Conservation (phyloP, 37 sponge, comb jelly and placozoan species). For the Bolinopsis microptera region DNA sequence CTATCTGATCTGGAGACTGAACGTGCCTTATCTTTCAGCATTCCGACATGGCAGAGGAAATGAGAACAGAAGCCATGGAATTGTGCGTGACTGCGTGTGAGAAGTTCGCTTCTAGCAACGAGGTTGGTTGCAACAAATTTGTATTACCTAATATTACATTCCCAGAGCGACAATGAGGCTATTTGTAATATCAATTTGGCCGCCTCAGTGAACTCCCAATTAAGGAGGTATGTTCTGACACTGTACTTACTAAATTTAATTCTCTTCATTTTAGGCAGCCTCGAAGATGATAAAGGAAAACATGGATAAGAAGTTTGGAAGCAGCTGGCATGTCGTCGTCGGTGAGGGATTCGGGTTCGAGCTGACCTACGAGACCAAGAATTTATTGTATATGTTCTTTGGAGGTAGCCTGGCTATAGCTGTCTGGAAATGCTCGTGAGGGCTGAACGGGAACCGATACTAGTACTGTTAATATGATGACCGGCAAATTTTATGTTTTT, state of each 20-base stretch:
- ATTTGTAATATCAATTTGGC: too few species aligned
- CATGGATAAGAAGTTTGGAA: constrained; percentile 99
- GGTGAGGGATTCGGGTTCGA: constrained; percentile 97
- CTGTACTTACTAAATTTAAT: background rate
- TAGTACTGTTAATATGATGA: too few species aligned
- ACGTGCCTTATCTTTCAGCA: constrained; percentile 77
- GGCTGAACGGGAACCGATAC: background rate
- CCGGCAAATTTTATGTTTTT: too few species aligned
- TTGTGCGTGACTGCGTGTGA: constrained; percentile 99
- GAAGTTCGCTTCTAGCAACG: constrained; percentile 88
- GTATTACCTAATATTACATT: too few species aligned
- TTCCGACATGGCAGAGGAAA: constrained; percentile 99
- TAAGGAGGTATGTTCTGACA: too few species aligned
- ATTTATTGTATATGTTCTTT: constrained; percentile 96
- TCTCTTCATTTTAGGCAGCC: constrained; percentile 73
- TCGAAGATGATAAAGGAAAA: constrained; percentile 99
- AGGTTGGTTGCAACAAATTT: constrained; percentile 71
- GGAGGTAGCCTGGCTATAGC: constrained; percentile 91
- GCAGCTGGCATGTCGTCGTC: constrained; percentile 95
- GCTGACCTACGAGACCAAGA: constrained; percentile 89
- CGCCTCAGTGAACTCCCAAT: too few species aligned
- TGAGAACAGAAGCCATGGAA: constrained; percentile 98
- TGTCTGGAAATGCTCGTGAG: constrained; percentile 90
- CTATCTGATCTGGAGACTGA: too few species aligned
- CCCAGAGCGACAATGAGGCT: too few species aligned